Percentiles rank a stretch among this genome's conserved stretches.
These are phyloP conservation scores for Syngnathus floridae DNA, from an alignment of 2,113 vertebrate genomes.

Conservation along the genomic window DNA sequence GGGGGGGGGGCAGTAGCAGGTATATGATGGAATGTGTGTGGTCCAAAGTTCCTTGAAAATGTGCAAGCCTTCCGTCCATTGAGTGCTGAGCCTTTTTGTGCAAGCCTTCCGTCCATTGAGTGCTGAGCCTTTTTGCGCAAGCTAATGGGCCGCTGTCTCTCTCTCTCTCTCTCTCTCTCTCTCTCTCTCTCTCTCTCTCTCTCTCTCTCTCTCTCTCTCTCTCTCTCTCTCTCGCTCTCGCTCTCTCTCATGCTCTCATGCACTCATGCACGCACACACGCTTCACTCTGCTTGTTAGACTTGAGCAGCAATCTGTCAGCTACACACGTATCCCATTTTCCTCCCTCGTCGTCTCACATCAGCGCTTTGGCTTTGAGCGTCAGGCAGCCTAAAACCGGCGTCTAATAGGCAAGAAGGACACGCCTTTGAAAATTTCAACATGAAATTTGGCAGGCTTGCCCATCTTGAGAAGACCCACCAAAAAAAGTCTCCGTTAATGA, in stretches of 20 bases:
- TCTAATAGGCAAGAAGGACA: conserved; percentile 14
- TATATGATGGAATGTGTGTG: conserved; percentile 1
- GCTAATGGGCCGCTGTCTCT: neutral
- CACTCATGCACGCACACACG: neutral
- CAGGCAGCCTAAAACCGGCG: conserved; percentile 23
- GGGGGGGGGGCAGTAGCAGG: no score
- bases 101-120: neutral
- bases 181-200: no score
- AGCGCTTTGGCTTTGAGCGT: conserved; percentile 27
- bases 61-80: neutral
- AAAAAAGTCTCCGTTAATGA: no score
- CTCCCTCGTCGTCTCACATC: conserved; percentile 11
- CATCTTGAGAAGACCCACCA: no score
- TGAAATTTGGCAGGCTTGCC: neutral
- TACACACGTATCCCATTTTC: neutral
- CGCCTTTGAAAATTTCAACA: neutral
- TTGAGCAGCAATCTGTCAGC: conserved; percentile 10
- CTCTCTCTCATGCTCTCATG: no score
- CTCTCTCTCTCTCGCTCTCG: no score
- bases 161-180: no score
- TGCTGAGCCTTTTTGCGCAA: neutral
- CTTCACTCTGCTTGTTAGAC: conserved; percentile 26
- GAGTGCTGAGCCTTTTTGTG: neutral
- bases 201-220: no score
- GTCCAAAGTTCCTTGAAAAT: no score